phyloP scores from a whole-genome alignment of 2,888 invertebrate genomes.

The Salticus scenicus region DNA sequence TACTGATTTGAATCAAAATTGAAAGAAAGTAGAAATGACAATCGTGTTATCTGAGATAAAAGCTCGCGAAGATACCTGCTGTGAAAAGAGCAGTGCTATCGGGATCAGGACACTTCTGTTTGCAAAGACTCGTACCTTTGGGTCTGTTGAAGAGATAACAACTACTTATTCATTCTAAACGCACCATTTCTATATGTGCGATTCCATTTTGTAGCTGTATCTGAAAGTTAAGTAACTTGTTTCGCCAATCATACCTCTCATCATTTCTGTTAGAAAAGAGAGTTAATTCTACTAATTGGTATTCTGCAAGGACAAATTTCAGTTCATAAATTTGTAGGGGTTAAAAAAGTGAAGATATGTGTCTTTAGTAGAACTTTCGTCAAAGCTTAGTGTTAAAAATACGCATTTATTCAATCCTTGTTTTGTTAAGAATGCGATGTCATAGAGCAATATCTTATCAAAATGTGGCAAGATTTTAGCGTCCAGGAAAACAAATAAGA shows the following conservation, averaged over 20 bases:
- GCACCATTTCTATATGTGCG: neutral
- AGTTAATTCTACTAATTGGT: conserved; percentile 11
- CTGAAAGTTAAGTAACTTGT: conserved; percentile 3
- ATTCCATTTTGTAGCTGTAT: neutral
- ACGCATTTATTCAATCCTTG: no score
- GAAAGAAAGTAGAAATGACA: neutral
- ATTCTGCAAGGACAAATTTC: neutral
- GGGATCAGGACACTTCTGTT: neutral
- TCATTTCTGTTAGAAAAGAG: neutral
- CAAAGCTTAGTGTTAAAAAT: no score
- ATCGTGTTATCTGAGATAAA: neutral
- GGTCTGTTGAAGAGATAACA: neutral
- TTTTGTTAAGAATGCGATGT: no score
- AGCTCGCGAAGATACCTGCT: neutral
- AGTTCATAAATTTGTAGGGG: neutral
- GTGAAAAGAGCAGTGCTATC: neutral
- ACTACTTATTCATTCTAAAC: neutral
- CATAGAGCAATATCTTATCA: no score
- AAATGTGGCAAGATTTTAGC: no score
- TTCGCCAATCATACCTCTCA: neutral
- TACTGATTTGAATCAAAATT: conserved; percentile 1
- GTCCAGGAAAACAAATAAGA: no score
- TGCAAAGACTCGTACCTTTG: neutral
- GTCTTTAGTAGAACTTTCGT: no score
- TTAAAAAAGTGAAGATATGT: neutral